phyloP scores from a whole-genome alignment of 2,113 vertebrate species.

The western clawed frog (Xenopus tropicalis) region UCB_Xtro_10.0 CM004445.2:120195001-120195500 shows the following conservation, averaged over 20 bases:
- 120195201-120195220: slow-evolving; percentile 25
- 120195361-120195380: neutral
- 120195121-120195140: slow-evolving; percentile 16
- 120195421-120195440: neutral
- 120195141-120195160: slow-evolving; percentile 31
- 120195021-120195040: slow-evolving; percentile 18
- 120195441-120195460: neutral
- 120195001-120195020: slow-evolving; percentile 26
- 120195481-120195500: no score
- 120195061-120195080: slow-evolving; percentile 22
- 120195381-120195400: neutral
- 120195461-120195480: neutral
- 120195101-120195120: slow-evolving; percentile 28
- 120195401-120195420: neutral
- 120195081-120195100: slow-evolving; percentile 39
- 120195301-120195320: neutral
- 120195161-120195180: slow-evolving; percentile 20
- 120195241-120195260: slow-evolving; percentile 18
- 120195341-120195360: neutral
- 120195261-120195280: slow-evolving; percentile 14
- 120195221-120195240: slow-evolving; percentile 10
- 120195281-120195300: neutral
- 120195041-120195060: slow-evolving; percentile 33
- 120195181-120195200: slow-evolving; percentile 24
- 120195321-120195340: neutral